A percentile compares a stretch with the other conserved stretches of the same genome.
These are phyloP conservation scores for Torymus tubicola DNA, from an alignment of 2,888 invertebrate genomes.

Conservation along the genomic window DNA sequence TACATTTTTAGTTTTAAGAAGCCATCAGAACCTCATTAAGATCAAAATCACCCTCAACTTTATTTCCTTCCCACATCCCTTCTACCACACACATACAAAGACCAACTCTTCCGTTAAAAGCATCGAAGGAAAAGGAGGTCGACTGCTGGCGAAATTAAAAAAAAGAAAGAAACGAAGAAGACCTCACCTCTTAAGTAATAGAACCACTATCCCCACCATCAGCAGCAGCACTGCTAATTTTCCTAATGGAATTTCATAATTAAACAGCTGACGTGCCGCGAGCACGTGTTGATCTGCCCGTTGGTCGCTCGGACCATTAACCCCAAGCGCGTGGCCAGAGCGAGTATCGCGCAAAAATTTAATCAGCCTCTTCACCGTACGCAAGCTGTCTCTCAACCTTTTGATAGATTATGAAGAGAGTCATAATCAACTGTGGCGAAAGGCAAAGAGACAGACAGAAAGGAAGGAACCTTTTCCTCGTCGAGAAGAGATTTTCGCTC, in stretches of 20 bases:
- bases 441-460: too few relatives aligned
- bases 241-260: constrained; percentile 18
- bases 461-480: not conserved
- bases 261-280: not conserved
- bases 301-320: not conserved
- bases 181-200: too few relatives aligned
- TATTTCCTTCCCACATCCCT: too few relatives aligned
- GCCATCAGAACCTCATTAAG: too few relatives aligned
- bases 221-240: constrained; percentile 8
- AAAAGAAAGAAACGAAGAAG: too few relatives aligned
- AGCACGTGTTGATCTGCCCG: not conserved
- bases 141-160: too few relatives aligned
- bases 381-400: constrained; percentile 3
- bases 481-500: constrained; percentile 60
- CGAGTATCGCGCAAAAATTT: constrained; percentile 10
- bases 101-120: too few relatives aligned
- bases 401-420: constrained; percentile 42
- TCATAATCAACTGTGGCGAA: constrained; percentile 15
- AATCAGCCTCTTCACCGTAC: constrained; percentile 22
- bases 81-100: not conserved
- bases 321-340: not conserved
- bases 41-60: too few relatives aligned
- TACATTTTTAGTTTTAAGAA: too few relatives aligned
- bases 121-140: too few relatives aligned
- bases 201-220: not conserved